These are phyloP conservation scores for Halictus rubicundus DNA, from an alignment of 1,140 invertebrate genomes.

Conservation along the genomic window DNA sequence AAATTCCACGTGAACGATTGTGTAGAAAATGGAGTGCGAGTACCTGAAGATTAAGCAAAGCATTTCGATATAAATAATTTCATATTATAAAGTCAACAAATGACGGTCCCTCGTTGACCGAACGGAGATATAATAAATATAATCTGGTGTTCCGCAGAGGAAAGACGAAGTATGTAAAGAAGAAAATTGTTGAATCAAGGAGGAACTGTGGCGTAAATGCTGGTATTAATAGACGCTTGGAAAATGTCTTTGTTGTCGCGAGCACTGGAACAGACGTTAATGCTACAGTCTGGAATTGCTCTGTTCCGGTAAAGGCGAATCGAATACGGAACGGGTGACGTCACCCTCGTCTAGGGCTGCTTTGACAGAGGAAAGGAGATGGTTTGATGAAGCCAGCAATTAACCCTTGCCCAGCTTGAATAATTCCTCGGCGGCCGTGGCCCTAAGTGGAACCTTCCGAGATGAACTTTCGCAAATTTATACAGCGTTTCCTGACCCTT, in stretches of 20 bases:
- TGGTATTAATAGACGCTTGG: neutral
- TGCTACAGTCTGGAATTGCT: neutral
- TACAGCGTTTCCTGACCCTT: slow-evolving; percentile 47
- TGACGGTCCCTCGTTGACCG: too few species aligned
- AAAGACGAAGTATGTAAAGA: too few species aligned
- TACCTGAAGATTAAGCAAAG: too few species aligned
- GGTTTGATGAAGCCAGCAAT: slow-evolving; percentile 61
- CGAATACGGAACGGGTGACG: slow-evolving; percentile 61
- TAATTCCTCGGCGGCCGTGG: slow-evolving; percentile 52
- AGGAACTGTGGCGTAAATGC: too few species aligned
- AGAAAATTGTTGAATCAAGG: too few species aligned
- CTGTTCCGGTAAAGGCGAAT: slow-evolving; percentile 49
- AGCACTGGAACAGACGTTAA: neutral
- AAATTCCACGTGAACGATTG: too few species aligned
- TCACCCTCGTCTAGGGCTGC: slow-evolving; percentile 58
- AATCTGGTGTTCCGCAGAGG: too few species aligned
- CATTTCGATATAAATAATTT: too few species aligned
- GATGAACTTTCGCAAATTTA: slow-evolving; percentile 64
- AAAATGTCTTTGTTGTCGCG: too few species aligned
- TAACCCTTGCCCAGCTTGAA: slow-evolving; percentile 67
- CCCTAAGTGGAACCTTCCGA: slow-evolving; percentile 61
- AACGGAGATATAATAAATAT: too few species aligned
- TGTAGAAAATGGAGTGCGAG: too few species aligned
- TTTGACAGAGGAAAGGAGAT: slow-evolving; percentile 57
- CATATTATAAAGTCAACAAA: too few species aligned